These are phyloP conservation scores for Axis porcinus DNA, from an alignment of 2,113 vertebrate species.

Conservation along the genomic window DNA sequence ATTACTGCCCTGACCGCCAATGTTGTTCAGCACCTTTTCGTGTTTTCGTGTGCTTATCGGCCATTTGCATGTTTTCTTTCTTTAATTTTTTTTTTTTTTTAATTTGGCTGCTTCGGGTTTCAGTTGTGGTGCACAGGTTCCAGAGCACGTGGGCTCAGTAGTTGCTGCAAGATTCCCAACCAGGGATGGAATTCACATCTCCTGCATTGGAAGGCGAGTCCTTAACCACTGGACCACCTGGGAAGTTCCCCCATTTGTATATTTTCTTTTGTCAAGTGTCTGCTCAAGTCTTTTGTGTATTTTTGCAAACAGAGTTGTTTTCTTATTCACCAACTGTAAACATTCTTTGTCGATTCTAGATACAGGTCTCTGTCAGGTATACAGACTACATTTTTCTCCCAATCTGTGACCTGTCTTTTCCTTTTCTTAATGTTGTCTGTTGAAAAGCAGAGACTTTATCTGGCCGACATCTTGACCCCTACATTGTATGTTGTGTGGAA, in stretches of 20 bases:
- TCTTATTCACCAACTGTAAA: neutral
- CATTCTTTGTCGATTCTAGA: neutral
- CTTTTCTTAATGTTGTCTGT: neutral
- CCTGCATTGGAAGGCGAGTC: neutral
- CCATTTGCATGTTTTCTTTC: neutral
- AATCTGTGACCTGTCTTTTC: neutral
- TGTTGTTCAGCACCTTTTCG: neutral
- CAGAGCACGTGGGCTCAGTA: neutral
- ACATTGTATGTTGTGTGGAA: neutral
- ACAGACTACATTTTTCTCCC: neutral
- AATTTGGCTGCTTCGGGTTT: neutral
- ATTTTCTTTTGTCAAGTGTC: neutral
- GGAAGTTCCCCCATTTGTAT: neutral
- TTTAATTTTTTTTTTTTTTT: neutral
- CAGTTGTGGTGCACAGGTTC: neutral
- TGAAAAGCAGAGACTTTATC: neutral
- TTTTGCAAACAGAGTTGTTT: neutral
- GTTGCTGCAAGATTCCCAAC: neutral
- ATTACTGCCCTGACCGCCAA: neutral
- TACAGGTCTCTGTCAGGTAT: neutral
- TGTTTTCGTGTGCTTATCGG: neutral
- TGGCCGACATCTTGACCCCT: neutral
- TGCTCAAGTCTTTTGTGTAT: neutral
- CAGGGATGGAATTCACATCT: neutral
- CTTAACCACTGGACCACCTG: neutral